Evolutionary conservation across 2,888 invertebrate species (phyloP).

Genomic region (Stenoptilia bipunctidactyla): DNA sequence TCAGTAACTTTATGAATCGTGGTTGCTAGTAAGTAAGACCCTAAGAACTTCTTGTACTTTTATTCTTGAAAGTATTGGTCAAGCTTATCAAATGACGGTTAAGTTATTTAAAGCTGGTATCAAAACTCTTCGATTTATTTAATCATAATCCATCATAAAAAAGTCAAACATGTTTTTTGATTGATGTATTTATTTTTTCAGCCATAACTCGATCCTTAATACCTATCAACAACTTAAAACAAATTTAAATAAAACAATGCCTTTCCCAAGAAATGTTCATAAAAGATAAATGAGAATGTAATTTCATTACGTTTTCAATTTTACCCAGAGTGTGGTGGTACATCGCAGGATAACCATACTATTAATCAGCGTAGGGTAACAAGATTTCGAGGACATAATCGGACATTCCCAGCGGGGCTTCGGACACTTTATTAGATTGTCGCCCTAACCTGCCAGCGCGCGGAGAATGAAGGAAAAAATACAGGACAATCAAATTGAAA

Average conservation of each 20-base stretch:
- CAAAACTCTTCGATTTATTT: too few species aligned
- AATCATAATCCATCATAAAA: too few species aligned
- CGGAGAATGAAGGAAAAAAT: conserved; percentile 9
- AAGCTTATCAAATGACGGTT: too few species aligned
- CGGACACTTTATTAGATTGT: conserved; percentile 63
- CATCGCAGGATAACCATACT: conserved; percentile 36
- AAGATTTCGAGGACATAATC: conserved; percentile 56
- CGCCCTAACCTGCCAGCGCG: conserved; percentile 53
- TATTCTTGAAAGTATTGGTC: too few species aligned
- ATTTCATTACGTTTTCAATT: conserved; percentile 46
- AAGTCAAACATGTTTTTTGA: too few species aligned
- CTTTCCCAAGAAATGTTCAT: not conserved
- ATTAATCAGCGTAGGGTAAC: conserved; percentile 68
- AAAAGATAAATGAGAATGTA: conserved; percentile 13
- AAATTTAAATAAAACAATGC: not conserved
- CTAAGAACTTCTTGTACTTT: too few species aligned
- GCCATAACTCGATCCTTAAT: too few species aligned
- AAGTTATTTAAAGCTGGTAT: too few species aligned
- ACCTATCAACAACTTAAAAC: too few species aligned
- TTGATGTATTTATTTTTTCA: too few species aligned
- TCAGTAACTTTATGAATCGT: too few species aligned
- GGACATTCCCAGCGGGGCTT: conserved; percentile 58
- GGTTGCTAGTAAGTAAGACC: too few species aligned
- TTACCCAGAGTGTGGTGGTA: conserved; percentile 31
- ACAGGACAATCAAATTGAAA: not conserved